Percentiles rank a stretch among this genome's conserved stretches.
Evolutionary conservation across 2,888 invertebrate genomes (phyloP).

Genomic region (Stenodera caucasica): DNA sequence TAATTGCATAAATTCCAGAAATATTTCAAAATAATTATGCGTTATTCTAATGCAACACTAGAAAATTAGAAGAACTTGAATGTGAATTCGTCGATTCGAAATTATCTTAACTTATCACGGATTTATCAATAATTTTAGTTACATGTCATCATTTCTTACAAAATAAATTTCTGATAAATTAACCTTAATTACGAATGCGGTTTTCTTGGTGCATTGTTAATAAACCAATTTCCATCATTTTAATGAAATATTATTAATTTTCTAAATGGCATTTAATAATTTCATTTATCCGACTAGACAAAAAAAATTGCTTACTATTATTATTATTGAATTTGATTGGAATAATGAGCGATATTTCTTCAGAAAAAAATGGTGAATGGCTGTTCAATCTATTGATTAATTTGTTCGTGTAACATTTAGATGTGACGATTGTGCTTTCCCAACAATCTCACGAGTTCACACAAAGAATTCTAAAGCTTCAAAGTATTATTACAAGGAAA

Average conservation of each 20-base stretch:
- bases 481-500: not conserved
- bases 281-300: not conserved
- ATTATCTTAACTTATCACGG: not conserved
- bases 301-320: not conserved
- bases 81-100: too few relatives aligned
- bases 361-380: not conserved
- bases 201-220: too few relatives aligned
- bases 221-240: too few relatives aligned
- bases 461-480: constrained; percentile 6
- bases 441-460: constrained; percentile 10
- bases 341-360: not conserved
- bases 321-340: not conserved
- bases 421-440: constrained; percentile 10
- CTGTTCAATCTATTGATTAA: constrained; percentile 2
- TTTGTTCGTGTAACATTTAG: constrained; percentile 14
- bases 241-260: too few relatives aligned
- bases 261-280: not conserved
- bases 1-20: not conserved
- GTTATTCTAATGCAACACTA: too few relatives aligned
- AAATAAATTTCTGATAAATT: not conserved
- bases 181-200: not conserved
- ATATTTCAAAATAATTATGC: constrained; percentile 6
- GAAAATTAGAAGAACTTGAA: too few relatives aligned
- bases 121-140: too few relatives aligned
- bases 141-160: not conserved